phyloP scores from a whole-genome alignment of 2,797 vertebrate genomes.

The Rhodeus uyekii region DNA sequence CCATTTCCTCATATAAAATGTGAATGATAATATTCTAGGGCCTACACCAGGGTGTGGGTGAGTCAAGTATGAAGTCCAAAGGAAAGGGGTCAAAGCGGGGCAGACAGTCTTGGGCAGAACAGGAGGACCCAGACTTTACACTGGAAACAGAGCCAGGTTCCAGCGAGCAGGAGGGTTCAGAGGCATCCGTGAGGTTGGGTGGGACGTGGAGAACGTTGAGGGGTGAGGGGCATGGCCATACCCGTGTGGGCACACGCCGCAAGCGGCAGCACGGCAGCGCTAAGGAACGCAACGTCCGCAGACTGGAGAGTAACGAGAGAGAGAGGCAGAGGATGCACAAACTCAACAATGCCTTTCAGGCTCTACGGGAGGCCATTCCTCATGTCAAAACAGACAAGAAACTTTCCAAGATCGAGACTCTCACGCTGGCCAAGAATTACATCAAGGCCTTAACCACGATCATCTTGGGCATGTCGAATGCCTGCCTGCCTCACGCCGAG shows the following conservation, averaged over 20 bases:
- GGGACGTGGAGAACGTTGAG: slow-evolving; percentile 73
- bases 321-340: slow-evolving; percentile 99
- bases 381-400: slow-evolving; percentile 94
- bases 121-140: slow-evolving; percentile 74
- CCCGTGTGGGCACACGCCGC: slow-evolving; percentile 56
- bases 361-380: slow-evolving; percentile 91
- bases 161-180: slow-evolving; percentile 81
- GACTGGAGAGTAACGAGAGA: slow-evolving; percentile 95
- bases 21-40: slow-evolving; percentile 31
- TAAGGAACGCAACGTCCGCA: slow-evolving; percentile 83
- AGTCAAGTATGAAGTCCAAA: slow-evolving; percentile 89
- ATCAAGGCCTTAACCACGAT: slow-evolving; percentile 94
- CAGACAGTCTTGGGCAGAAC: slow-evolving; percentile 71
- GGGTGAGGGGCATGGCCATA: slow-evolving; percentile 54
- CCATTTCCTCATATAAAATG: background rate
- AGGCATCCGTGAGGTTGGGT: slow-evolving; percentile 76
- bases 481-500: slow-evolving; percentile 77
- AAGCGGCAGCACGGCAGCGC: slow-evolving; percentile 68
- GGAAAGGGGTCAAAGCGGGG: slow-evolving; percentile 79
- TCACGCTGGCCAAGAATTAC: slow-evolving; percentile 98
- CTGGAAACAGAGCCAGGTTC: slow-evolving; percentile 73
- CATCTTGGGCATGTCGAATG: slow-evolving; percentile 90
- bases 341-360: slow-evolving; percentile 98
- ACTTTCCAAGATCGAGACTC: slow-evolving; percentile 98
- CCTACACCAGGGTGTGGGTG: slow-evolving; percentile 56